Evolutionary conservation across 2,888 invertebrate species (phyloP).

Genomic region (Galeruca laticollis): DNA sequence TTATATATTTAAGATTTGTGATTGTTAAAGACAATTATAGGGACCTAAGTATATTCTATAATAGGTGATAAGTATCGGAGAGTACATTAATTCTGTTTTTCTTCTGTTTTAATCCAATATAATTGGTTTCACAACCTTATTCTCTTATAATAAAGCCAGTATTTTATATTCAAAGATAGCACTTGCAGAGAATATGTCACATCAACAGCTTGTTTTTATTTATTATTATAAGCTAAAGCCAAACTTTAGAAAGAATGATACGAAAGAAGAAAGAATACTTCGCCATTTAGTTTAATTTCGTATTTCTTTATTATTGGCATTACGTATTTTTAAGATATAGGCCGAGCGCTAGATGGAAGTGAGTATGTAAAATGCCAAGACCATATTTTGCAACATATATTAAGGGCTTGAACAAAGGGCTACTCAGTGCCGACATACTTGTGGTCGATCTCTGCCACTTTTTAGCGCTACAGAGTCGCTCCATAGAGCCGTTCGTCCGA

Average conservation of each 20-base stretch:
- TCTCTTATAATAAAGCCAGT: background rate
- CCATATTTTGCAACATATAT: too few species aligned
- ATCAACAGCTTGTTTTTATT: conserved; percentile 1
- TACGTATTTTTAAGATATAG: too few species aligned
- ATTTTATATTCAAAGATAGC: conserved; percentile 4
- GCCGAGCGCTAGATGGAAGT: too few species aligned
- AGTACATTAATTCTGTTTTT: background rate
- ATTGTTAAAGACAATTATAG: conserved; percentile 60
- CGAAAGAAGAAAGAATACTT: too few species aligned
- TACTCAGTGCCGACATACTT: too few species aligned
- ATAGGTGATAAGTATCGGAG: conserved; percentile 30
- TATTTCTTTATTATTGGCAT: too few species aligned
- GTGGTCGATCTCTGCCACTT: too few species aligned
- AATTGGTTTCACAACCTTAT: background rate
- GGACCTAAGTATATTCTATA: conserved; percentile 55
- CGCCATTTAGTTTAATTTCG: background rate
- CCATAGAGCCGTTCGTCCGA: too few species aligned
- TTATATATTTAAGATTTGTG: conserved; percentile 50
- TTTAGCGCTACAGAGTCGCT: too few species aligned
- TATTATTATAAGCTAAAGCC: background rate
- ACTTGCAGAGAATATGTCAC: conserved; percentile 3
- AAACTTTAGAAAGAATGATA: background rate
- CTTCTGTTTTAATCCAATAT: background rate
- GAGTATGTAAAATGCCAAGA: too few species aligned
- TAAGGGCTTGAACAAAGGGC: too few species aligned